phyloP scores from a whole-genome alignment of 92 coral and sea anemone species.

The Parazoanthus darwini region DNA sequence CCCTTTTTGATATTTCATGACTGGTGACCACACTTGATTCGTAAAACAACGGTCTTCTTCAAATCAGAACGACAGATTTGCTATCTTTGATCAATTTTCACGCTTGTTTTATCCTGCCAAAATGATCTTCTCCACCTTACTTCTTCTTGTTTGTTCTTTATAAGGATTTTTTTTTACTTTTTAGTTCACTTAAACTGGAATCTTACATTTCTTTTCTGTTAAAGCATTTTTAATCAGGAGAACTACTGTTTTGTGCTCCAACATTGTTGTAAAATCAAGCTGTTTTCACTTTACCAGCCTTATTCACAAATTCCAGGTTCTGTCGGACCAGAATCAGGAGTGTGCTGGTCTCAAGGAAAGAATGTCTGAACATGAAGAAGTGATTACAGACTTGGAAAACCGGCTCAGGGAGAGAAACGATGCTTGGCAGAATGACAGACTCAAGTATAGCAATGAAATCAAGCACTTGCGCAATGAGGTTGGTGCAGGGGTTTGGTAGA shows the following conservation, averaged over 20 bases:
- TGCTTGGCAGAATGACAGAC: conserved; percentile 83
- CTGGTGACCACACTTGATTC: no score
- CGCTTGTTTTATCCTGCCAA: neutral
- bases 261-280: neutral
- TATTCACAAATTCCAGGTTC: conserved; percentile 48
- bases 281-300: neutral
- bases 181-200: neutral
- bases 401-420: conserved; percentile 84
- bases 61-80: neutral
- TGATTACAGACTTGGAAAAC: conserved; percentile 78
- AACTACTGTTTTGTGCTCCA: neutral
- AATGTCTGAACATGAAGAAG: conserved; percentile 69
- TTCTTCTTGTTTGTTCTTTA: neutral
- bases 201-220: neutral
- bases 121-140: neutral
- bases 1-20: no score
- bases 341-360: conserved; percentile 73
- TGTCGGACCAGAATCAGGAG: conserved; percentile 84
- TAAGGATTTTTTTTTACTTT: no score
- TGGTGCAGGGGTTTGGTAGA: neutral
- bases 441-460: conserved; percentile 83
- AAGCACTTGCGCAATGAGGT: conserved; percentile 93
- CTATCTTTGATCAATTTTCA: neutral
- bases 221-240: neutral
- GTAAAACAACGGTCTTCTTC: neutral